A percentile compares a stretch with the other conserved stretches of the same genome.
Evolutionary conservation across 2,113 vertebrate genomes (phyloP).

Genomic region (Rhinolophus sinicus): DNA sequence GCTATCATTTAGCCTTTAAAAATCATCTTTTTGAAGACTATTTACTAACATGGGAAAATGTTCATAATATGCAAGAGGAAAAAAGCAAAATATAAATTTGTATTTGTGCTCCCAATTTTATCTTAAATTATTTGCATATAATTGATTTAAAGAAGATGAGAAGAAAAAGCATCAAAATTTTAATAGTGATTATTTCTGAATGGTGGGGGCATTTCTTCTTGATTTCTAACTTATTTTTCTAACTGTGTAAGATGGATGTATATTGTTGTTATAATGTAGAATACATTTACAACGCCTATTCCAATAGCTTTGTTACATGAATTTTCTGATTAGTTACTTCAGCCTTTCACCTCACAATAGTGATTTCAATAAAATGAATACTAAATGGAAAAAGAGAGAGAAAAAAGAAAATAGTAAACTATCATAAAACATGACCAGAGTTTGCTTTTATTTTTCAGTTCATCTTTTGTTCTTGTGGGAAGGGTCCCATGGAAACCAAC

Average conservation of each 20-base stretch:
- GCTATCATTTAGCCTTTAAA: background rate
- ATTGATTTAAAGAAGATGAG: background rate
- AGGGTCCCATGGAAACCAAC: background rate
- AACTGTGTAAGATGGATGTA: background rate
- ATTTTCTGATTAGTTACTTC: background rate
- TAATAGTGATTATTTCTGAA: background rate
- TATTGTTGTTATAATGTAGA: background rate
- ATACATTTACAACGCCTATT: background rate
- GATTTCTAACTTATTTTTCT: background rate
- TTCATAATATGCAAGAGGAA: background rate
- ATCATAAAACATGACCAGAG: background rate
- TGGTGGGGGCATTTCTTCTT: background rate
- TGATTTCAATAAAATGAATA: background rate
- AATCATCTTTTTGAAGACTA: slow-evolving; percentile 18
- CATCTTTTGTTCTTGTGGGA: background rate
- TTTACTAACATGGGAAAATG: background rate
- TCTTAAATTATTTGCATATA: background rate
- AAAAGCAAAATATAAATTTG: slow-evolving; percentile 4
- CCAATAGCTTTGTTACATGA: background rate
- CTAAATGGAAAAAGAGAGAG: background rate
- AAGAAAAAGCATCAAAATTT: background rate
- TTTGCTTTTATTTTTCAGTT: slow-evolving; percentile 6
- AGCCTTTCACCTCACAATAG: background rate
- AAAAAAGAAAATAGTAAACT: background rate
- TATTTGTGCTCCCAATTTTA: background rate